phyloP scores from a whole-genome alignment of 2,113 vertebrate genomes.

The Pteruthius melanotis region DNA sequence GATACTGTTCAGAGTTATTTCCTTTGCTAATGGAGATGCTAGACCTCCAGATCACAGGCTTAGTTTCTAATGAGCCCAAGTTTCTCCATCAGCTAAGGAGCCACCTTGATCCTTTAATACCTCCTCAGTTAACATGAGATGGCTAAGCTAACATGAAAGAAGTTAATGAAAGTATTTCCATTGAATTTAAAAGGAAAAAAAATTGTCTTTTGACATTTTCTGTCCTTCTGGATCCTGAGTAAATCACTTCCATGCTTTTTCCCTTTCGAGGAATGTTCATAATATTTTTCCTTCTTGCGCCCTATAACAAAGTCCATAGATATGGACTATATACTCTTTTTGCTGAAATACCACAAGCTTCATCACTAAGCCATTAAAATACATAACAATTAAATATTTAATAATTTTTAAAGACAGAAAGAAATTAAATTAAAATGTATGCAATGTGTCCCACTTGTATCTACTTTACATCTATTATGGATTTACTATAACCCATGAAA shows the following conservation, averaged over 20 bases:
- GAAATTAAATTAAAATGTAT: background rate
- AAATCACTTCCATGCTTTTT: background rate
- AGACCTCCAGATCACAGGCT: background rate
- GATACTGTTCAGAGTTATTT: background rate
- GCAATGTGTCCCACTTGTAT: background rate
- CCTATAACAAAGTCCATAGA: background rate
- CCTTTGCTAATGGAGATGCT: background rate
- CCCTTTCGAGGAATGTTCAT: background rate
- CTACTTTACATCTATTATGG: background rate
- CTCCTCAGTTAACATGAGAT: background rate
- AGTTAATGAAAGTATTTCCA: background rate
- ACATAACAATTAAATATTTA: background rate
- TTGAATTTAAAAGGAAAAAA: background rate
- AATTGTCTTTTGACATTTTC: background rate
- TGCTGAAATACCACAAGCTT: slow-evolving; percentile 26
- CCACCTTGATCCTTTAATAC: background rate
- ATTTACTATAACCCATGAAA: slow-evolving; percentile 48
- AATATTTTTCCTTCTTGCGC: background rate
- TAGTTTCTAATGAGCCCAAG: background rate
- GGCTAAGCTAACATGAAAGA: slow-evolving; percentile 1
- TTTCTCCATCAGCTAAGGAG: background rate
- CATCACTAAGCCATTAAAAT: background rate
- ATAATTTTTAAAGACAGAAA: background rate
- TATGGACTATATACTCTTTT: background rate
- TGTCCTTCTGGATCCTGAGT: background rate